Conservation (phyloP, 1,140 invertebrate species). For the Copidosoma floridanum region DNA sequence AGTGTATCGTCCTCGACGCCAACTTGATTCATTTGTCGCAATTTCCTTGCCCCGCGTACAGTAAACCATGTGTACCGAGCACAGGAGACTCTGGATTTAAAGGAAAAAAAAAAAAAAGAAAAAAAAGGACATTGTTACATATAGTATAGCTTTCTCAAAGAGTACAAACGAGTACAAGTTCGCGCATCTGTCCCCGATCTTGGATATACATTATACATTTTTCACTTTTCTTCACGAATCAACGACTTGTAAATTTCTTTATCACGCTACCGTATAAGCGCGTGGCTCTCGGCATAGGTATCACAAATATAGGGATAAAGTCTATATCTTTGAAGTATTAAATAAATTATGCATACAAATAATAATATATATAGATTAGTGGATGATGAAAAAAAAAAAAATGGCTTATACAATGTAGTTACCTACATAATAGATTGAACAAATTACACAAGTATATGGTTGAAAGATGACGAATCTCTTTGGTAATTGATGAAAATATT, state of each 20-base stretch:
- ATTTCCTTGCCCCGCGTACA: no score
- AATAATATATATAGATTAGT: neutral
- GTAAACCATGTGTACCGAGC: no score
- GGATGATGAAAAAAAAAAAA: neutral
- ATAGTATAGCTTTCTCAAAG: neutral
- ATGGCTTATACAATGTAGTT: neutral
- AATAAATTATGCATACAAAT: neutral
- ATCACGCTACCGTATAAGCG: neutral
- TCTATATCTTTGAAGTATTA: neutral
- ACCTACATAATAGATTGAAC: neutral
- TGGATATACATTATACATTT: neutral
- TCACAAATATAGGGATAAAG: no score
- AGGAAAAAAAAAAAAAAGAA: no score
- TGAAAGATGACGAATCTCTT: neutral
- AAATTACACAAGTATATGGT: neutral
- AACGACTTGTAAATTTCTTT: neutral
- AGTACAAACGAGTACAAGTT: neutral
- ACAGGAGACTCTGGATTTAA: no score
- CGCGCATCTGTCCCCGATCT: neutral
- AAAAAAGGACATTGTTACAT: no score
- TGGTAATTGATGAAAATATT: slow-evolving; percentile 3
- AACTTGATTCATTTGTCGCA: no score
- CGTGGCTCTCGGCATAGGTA: neutral
- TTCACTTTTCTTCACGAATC: neutral
- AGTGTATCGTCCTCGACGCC: no score